phyloP scores from a whole-genome alignment of 2,113 vertebrate genomes.

The Micronisus gabar region DNA sequence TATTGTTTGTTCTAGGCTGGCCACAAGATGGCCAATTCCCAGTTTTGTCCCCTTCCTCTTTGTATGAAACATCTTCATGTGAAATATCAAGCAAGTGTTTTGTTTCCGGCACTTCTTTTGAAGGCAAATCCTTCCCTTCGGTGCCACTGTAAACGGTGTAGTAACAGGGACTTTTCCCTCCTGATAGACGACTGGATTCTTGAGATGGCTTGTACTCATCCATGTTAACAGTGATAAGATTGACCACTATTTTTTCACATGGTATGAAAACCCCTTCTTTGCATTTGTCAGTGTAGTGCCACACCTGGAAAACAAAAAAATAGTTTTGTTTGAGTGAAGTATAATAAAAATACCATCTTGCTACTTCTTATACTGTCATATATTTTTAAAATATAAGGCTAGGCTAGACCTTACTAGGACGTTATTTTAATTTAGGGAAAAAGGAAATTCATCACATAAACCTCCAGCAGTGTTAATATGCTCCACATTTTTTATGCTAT shows the following conservation, averaged over 20 bases:
- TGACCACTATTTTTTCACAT: constrained; percentile 64
- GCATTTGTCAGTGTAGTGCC: constrained; percentile 65
- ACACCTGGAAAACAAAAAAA: constrained; percentile 61
- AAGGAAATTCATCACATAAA: background rate
- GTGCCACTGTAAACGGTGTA: background rate
- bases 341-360: background rate
- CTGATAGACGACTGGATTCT: background rate
- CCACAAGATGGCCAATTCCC: background rate
- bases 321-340: background rate
- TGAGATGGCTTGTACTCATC: constrained; percentile 39
- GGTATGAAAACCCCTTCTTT: constrained; percentile 63
- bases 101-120: background rate
- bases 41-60: background rate
- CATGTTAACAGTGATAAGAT: constrained; percentile 54
- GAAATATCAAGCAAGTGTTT: constrained; percentile 1
- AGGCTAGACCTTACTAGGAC: background rate
- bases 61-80: background rate
- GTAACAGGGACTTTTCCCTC: background rate
- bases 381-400: background rate
- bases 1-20: background rate
- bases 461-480: background rate
- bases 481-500: background rate
- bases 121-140: background rate
- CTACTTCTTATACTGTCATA: background rate
- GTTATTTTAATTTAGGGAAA: background rate